These are phyloP conservation scores for Clistopyga incitator DNA, from an alignment of 2,888 invertebrate genomes.

Conservation along the genomic window DNA sequence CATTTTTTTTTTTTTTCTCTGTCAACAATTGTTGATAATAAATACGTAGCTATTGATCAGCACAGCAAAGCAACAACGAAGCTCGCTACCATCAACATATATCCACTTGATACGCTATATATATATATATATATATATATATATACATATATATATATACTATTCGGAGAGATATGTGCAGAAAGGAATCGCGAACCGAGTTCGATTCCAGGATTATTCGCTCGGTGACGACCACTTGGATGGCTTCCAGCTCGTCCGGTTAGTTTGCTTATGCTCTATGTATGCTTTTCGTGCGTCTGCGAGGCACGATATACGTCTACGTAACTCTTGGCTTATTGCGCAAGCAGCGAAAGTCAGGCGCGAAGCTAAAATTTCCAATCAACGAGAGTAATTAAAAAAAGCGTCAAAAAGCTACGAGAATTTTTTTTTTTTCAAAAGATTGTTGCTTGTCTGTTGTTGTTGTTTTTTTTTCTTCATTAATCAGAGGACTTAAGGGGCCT, in stretches of 20 bases:
- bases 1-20: slow-evolving; percentile 15
- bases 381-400: slow-evolving; percentile 26
- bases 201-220: slow-evolving; percentile 61
- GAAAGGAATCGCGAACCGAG: slow-evolving; percentile 27
- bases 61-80: slow-evolving; percentile 8
- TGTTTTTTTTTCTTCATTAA: slow-evolving; percentile 1
- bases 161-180: slow-evolving; percentile 25
- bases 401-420: slow-evolving; percentile 24
- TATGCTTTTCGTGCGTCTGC: slow-evolving; percentile 23
- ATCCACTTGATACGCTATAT: background rate
- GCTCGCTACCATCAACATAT: slow-evolving; percentile 20
- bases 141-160: background rate
- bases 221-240: slow-evolving; percentile 65
- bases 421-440: background rate
- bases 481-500: background rate
- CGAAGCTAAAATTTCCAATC: too few relatives aligned
- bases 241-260: slow-evolving; percentile 60
- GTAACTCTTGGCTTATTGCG: slow-evolving; percentile 29
- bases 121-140: too few relatives aligned
- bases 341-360: slow-evolving; percentile 45
- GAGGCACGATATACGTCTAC: slow-evolving; percentile 3
- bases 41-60: slow-evolving; percentile 17
- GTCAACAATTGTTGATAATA: slow-evolving; percentile 13
- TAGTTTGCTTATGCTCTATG: slow-evolving; percentile 52
- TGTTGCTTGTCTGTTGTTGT: too few relatives aligned